Conservation (phyloP, 2,888 invertebrate species). For the Hyposoter didymator region DNA sequence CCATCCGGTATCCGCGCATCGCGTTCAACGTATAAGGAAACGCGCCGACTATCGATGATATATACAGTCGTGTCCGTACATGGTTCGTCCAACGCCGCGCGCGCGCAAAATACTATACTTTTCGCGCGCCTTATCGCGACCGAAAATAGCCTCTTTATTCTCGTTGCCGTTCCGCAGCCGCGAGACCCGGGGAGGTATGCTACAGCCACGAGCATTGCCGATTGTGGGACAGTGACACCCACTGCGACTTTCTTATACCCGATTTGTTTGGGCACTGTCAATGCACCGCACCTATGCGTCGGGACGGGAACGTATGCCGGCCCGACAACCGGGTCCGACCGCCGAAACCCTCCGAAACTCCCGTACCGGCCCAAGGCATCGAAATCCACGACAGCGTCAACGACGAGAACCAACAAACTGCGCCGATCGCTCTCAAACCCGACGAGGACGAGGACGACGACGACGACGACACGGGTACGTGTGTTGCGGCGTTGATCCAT, state of each 20-base stretch:
- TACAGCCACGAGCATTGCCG: slow-evolving; percentile 96
- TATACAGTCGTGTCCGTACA: slow-evolving; percentile 23
- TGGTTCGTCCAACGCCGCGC: not conserved
- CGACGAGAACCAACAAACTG: slow-evolving; percentile 3
- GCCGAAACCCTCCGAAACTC: slow-evolving; percentile 52
- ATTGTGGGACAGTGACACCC: slow-evolving; percentile 92
- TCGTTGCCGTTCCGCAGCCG: slow-evolving; percentile 86
- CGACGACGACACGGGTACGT: slow-evolving; percentile 53
- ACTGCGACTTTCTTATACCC: slow-evolving; percentile 95
- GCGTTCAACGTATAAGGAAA: slow-evolving; percentile 63
- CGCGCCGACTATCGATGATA: slow-evolving; percentile 54
- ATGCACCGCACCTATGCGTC: slow-evolving; percentile 86
- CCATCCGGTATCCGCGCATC: not conserved
- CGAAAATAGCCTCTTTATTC: not conserved
- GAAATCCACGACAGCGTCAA: not conserved
- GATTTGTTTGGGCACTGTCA: slow-evolving; percentile 95
- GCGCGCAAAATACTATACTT: too few species aligned
- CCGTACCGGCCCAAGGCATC: slow-evolving; percentile 27
- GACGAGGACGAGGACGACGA: slow-evolving; percentile 25
- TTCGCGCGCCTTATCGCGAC: not conserved
- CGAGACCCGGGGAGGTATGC: slow-evolving; percentile 94
- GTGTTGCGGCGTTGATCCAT: not conserved
- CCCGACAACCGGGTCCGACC: slow-evolving; percentile 84
- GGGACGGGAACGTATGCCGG: slow-evolving; percentile 82
- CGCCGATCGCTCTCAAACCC: slow-evolving; percentile 10